A percentile compares a stretch with the other conserved stretches of the same genome.
These are phyloP conservation scores for Meteorus colon DNA, from an alignment of 2,888 invertebrate genomes.

Conservation along the genomic window DNA sequence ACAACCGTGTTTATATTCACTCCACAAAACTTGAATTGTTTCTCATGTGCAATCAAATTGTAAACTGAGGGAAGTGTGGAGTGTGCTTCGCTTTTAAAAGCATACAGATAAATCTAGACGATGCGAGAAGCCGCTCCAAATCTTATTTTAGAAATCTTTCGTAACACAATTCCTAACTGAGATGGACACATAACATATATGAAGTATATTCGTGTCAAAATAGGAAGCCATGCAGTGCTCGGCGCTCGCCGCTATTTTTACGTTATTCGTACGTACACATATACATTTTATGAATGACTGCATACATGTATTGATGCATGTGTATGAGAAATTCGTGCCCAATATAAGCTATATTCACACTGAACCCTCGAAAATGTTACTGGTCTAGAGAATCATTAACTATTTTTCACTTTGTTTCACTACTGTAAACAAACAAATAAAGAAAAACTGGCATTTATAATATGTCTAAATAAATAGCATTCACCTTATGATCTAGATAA, in stretches of 20 bases:
- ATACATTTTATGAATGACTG: background rate
- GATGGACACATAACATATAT: slow-evolving; percentile 36
- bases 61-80: slow-evolving; percentile 46
- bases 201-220: slow-evolving; percentile 49
- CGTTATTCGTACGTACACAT: background rate
- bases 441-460: too few species aligned
- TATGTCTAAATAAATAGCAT: too few species aligned
- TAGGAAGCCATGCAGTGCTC: slow-evolving; percentile 46
- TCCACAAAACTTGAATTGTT: slow-evolving; percentile 20
- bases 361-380: too few species aligned
- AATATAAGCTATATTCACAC: too few species aligned
- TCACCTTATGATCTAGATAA: too few species aligned
- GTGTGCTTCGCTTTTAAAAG: slow-evolving; percentile 57
- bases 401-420: too few species aligned
- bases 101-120: slow-evolving; percentile 59
- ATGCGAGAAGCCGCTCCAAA: slow-evolving; percentile 53
- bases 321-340: too few species aligned
- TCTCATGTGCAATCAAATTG: slow-evolving; percentile 17
- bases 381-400: too few species aligned
- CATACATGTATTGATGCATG: background rate
- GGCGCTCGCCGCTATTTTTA: slow-evolving; percentile 12
- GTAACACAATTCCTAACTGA: slow-evolving; percentile 51
- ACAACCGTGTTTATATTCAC: background rate
- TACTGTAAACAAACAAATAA: too few species aligned
- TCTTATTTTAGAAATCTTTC: slow-evolving; percentile 63